Evolutionary conservation across 2,797 vertebrate genomes (phyloP).

Genomic region (Girardinus metallicus): DNA sequence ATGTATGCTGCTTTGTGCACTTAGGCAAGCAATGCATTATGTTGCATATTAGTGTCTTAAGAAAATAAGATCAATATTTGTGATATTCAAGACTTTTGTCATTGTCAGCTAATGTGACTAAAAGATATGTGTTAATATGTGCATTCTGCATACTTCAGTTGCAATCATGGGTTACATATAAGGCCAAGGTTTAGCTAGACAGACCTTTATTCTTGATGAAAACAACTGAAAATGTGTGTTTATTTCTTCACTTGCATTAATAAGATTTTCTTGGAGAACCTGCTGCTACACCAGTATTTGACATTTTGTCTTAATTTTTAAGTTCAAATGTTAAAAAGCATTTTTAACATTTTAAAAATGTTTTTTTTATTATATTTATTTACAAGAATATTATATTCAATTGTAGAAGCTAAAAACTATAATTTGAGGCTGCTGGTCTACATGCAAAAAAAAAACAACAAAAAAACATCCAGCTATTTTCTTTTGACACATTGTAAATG

Average conservation of each 20-base stretch:
- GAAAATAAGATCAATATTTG: not conserved
- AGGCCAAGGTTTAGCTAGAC: not conserved
- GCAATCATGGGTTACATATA: no score
- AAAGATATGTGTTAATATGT: not conserved
- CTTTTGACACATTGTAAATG: no score
- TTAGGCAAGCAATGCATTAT: not conserved
- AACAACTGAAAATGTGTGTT: not conserved
- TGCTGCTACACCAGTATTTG: not conserved
- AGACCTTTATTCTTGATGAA: not conserved
- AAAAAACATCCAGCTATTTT: no score
- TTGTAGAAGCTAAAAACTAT: not conserved
- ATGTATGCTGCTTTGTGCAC: constrained; percentile 19
- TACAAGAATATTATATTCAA: not conserved
- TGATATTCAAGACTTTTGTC: not conserved
- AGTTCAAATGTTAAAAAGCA: not conserved
- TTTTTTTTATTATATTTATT: not conserved
- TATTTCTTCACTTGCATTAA: not conserved
- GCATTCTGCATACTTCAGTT: not conserved
- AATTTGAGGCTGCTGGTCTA: no score
- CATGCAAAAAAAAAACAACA: not conserved
- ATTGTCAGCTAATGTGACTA: not conserved
- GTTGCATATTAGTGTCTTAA: not conserved
- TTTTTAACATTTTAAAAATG: no score
- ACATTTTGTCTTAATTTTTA: not conserved
- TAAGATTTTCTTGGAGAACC: not conserved